phyloP scores from a whole-genome alignment of 92 coral and sea anemone species.

The Zoanthus solanderi region DNA sequence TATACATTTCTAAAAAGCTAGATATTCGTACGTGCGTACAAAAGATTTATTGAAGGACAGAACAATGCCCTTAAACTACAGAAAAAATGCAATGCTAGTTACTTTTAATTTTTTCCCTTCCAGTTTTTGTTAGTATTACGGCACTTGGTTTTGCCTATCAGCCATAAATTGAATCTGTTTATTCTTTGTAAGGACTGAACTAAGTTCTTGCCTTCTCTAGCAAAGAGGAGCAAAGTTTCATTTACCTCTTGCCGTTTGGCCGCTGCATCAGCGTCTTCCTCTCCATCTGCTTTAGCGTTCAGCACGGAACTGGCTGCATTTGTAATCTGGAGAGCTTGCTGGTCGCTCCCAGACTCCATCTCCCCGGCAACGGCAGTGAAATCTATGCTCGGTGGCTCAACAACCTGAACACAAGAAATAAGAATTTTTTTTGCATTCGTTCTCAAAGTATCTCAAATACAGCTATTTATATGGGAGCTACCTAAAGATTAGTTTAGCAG shows the following conservation, averaged over 20 bases:
- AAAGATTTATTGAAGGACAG: no score
- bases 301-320: slow-evolving; percentile 85
- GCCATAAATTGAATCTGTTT: no score
- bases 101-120: no score
- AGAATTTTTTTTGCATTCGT: background rate
- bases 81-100: no score
- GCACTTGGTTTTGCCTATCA: no score
- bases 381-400: slow-evolving; percentile 74
- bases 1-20: no score
- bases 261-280: slow-evolving; percentile 60
- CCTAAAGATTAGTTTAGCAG: no score
- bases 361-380: slow-evolving; percentile 75
- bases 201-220: background rate
- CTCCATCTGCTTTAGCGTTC: slow-evolving; percentile 74
- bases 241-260: slow-evolving; percentile 73
- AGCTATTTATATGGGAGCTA: no score
- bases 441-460: no score
- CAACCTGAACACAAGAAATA: slow-evolving; percentile 51
- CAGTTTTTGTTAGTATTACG: no score
- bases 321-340: slow-evolving; percentile 82
- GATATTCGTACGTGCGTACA: no score
- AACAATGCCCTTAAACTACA: no score
- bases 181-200: background rate
- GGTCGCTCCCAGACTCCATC: slow-evolving; percentile 75
- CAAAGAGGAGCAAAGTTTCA: background rate